Evolutionary conservation across 2,797 vertebrate genomes (phyloP).

Genomic region (Myotis pilosus): DNA sequence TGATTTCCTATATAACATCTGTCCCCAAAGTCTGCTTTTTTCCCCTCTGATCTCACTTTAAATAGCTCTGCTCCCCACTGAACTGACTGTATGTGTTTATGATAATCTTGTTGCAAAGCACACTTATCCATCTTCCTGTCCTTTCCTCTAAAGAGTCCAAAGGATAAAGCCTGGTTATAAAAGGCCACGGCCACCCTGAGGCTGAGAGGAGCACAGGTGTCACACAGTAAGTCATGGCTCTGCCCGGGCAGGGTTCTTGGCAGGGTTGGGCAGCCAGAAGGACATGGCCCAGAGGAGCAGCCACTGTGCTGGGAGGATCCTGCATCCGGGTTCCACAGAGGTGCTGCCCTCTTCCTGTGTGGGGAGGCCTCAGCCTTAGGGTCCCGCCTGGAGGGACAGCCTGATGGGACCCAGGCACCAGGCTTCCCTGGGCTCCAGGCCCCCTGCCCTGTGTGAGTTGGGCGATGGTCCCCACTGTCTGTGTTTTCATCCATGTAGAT

Average conservation of each 20-base stretch:
- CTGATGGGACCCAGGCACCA: too few relatives aligned
- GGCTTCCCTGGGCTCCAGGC: not conserved
- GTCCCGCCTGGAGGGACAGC: not conserved
- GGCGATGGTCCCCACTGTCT: not conserved
- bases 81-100: not conserved
- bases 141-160: not conserved
- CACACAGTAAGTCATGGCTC: not conserved
- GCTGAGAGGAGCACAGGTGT: not conserved
- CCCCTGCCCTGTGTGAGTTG: not conserved
- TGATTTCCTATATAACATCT: too few relatives aligned
- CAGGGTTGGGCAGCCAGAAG: not conserved
- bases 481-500: slow-evolving; percentile 36
- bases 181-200: not conserved
- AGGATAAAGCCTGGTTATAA: slow-evolving; percentile 46
- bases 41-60: too few relatives aligned
- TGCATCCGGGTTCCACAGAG: fast-evolving
- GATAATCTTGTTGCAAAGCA: not conserved
- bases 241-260: not conserved
- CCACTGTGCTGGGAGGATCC: too few relatives aligned
- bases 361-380: not conserved
- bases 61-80: too few relatives aligned
- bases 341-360: not conserved
- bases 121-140: not conserved
- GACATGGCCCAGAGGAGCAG: fast-evolving
- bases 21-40: too few relatives aligned